A percentile compares a stretch with the other conserved stretches of the same genome.
Evolutionary conservation across 2,797 vertebrate genomes (phyloP).

Genomic region (Synaphobranchus kaupii): DNA sequence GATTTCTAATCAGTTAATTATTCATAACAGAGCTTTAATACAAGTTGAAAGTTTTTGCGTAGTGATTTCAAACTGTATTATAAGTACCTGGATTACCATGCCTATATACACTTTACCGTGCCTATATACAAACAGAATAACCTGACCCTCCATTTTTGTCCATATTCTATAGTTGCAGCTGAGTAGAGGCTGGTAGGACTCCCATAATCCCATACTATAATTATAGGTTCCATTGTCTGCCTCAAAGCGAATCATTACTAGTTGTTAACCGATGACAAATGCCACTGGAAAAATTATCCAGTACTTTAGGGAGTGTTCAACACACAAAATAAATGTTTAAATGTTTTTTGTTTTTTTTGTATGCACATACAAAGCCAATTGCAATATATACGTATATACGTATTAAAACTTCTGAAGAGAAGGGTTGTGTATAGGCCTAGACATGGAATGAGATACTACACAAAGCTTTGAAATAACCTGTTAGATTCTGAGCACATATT

Average conservation of each 20-base stretch:
- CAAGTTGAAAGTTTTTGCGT: no score
- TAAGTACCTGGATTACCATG: no score
- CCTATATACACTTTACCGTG: no score
- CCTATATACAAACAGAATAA: no score
- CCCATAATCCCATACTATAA: constrained; percentile 11
- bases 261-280: background rate
- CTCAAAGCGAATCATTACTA: constrained; percentile 19
- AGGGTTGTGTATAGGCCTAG: background rate
- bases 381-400: background rate
- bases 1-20: no score
- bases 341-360: background rate
- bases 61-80: no score
- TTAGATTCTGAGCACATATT: background rate
- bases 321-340: background rate
- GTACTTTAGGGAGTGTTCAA: background rate
- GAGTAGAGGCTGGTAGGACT: background rate
- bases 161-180: background rate
- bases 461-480: background rate
- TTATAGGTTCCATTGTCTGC: constrained; percentile 20
- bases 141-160: background rate
- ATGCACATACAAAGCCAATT: background rate
- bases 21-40: no score
- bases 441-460: background rate
- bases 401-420: background rate
- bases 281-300: background rate